phyloP scores from a whole-genome alignment of 2,113 vertebrate species.

The Coracopsis vasa region DNA sequence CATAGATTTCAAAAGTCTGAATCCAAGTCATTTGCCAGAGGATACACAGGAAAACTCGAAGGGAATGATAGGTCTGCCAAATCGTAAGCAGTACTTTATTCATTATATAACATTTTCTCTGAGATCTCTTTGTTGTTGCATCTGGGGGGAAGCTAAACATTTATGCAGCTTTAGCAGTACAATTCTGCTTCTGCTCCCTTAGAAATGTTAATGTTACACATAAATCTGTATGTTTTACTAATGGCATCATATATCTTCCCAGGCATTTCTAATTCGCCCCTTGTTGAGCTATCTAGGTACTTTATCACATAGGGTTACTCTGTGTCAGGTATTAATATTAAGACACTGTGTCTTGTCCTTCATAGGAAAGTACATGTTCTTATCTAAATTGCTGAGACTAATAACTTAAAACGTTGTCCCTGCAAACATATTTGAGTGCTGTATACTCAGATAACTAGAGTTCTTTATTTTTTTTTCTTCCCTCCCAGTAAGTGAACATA shows the following conservation, averaged over 20 bases:
- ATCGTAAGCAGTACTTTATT: not conserved
- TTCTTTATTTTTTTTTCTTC: not conserved
- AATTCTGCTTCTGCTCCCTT: not conserved
- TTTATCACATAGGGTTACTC: not conserved
- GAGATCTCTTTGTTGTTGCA: not conserved
- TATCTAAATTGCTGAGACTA: slow-evolving; percentile 50
- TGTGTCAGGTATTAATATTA: slow-evolving; percentile 3
- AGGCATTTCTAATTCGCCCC: not conserved
- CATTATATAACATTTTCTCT: not conserved
- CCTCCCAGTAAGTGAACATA: not conserved
- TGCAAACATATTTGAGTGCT: not conserved
- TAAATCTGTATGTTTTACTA: slow-evolving; percentile 45
- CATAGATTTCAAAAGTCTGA: not conserved
- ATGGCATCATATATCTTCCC: slow-evolving; percentile 14
- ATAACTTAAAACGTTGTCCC: slow-evolving; percentile 41
- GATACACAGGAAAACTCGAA: not conserved
- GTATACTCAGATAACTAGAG: not conserved
- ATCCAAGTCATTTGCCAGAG: not conserved
- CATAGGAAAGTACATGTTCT: not conserved
- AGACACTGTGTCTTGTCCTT: not conserved
- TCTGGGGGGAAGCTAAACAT: not conserved
- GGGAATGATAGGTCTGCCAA: not conserved
- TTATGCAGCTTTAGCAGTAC: not conserved
- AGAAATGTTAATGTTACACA: not conserved
- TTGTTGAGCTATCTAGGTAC: slow-evolving; percentile 2